phyloP scores from a whole-genome alignment of 2,113 vertebrate genomes.

The Cacatua alba region DNA sequence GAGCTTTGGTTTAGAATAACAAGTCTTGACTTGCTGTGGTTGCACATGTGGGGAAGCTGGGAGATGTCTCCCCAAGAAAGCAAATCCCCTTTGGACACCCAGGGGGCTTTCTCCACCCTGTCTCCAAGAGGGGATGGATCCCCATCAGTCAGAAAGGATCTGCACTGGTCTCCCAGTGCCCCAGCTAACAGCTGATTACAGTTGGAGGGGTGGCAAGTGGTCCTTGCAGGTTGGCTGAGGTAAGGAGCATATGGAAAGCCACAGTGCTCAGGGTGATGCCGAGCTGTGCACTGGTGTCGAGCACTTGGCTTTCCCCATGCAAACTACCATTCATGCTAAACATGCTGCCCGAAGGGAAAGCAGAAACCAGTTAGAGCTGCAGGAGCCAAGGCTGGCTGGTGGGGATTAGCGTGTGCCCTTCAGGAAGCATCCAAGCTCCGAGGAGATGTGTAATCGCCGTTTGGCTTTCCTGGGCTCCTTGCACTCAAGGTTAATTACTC shows the following conservation, averaged over 20 bases:
- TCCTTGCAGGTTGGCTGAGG: not conserved
- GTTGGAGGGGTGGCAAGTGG: not conserved
- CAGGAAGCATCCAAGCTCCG: slow-evolving; percentile 1
- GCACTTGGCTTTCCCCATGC: not conserved
- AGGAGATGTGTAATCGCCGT: not conserved
- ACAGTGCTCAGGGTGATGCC: not conserved
- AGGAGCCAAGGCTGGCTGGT: not conserved
- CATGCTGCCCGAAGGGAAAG: not conserved
- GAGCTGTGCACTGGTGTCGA: fast-evolving
- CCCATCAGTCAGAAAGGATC: not conserved
- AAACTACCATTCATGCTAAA: not conserved
- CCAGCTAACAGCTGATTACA: not conserved
- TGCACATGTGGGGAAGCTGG: not conserved
- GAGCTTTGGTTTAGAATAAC: slow-evolving; percentile 9
- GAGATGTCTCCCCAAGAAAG: not conserved
- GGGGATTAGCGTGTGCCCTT: not conserved
- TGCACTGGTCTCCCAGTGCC: not conserved
- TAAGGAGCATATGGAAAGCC: not conserved
- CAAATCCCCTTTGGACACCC: not conserved
- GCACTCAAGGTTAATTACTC: not conserved
- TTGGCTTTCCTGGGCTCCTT: not conserved
- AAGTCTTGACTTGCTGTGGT: not conserved
- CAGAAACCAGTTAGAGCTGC: not conserved
- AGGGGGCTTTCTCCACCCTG: not conserved
- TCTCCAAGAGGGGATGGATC: not conserved